These are phyloP conservation scores for Microtus pennsylvanicus DNA, from an alignment of 2,113 vertebrate species.

Conservation along the genomic window DNA sequence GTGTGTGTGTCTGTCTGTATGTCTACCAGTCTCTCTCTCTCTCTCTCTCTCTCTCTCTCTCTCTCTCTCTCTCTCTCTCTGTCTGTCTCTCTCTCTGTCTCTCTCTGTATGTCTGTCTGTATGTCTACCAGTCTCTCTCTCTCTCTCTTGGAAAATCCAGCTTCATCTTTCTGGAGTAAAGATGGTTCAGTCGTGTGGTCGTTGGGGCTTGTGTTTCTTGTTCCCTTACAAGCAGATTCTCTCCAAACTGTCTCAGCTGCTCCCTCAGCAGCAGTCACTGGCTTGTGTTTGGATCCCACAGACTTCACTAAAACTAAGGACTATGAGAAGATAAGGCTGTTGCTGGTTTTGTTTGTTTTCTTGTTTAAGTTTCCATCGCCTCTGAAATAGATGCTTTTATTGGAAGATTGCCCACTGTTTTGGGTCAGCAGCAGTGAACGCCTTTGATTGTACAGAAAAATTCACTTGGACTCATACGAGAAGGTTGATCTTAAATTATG, in stretches of 20 bases:
- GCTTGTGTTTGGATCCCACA: slow-evolving; percentile 71
- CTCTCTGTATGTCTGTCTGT: no score
- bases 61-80: no score
- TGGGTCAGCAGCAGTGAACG: slow-evolving; percentile 62
- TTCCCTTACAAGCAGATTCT: slow-evolving; percentile 69
- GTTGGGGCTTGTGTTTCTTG: slow-evolving; percentile 31
- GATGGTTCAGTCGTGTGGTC: background rate
- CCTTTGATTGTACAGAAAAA: slow-evolving; percentile 71
- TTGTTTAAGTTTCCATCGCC: slow-evolving; percentile 71
- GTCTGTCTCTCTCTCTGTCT: no score
- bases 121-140: no score
- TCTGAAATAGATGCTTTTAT: slow-evolving; percentile 81
- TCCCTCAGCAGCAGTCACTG: slow-evolving; percentile 55
- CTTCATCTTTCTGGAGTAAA: no score
- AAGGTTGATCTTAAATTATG: slow-evolving; percentile 55
- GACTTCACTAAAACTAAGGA: slow-evolving; percentile 84
- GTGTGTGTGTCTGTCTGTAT: no score
- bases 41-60: no score
- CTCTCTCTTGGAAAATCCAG: no score
- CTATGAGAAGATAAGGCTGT: slow-evolving; percentile 79
- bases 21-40: no score
- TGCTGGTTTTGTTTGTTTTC: background rate
- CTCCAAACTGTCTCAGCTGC: slow-evolving; percentile 45
- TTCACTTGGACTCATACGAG: slow-evolving; percentile 73
- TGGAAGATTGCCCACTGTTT: slow-evolving; percentile 82